Evolutionary conservation across 2,113 vertebrate species (phyloP).

Genomic region (Eulemur rufifrons): DNA sequence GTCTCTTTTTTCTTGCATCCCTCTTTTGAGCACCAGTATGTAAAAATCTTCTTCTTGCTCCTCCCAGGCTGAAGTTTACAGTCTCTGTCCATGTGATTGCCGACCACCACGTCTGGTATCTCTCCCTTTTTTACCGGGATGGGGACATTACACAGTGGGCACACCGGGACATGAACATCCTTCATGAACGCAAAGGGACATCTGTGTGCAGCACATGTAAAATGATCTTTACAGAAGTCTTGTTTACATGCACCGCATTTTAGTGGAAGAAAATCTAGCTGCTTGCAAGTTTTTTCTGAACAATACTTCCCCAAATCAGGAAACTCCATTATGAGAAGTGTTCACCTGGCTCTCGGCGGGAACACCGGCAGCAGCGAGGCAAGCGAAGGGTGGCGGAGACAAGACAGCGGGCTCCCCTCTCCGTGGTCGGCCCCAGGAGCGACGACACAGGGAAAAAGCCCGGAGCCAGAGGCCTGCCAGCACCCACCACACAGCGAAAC

Average conservation of each 20-base stretch:
- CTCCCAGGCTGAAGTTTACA: slow-evolving; percentile 89
- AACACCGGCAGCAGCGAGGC: neutral
- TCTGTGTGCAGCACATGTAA: slow-evolving; percentile 89
- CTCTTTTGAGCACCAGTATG: slow-evolving; percentile 89
- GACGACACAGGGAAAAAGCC: too few species aligned
- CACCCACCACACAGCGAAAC: neutral
- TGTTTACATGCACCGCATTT: slow-evolving; percentile 92
- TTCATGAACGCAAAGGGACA: slow-evolving; percentile 94
- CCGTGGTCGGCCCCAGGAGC: neutral
- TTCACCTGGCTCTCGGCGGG: neutral
- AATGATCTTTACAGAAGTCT: slow-evolving; percentile 96
- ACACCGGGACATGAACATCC: slow-evolving; percentile 95
- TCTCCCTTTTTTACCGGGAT: slow-evolving; percentile 91
- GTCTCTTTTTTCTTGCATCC: slow-evolving; percentile 96
- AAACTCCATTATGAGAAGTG: slow-evolving; percentile 87
- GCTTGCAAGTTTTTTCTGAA: slow-evolving; percentile 90
- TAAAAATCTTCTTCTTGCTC: slow-evolving; percentile 92
- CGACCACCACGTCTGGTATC: slow-evolving; percentile 91
- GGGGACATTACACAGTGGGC: slow-evolving; percentile 91
- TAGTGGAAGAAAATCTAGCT: slow-evolving; percentile 95
- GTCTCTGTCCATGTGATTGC: slow-evolving; percentile 92
- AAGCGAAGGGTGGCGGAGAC: neutral
- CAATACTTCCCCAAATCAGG: slow-evolving; percentile 93
- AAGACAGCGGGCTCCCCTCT: rapidly evolving
- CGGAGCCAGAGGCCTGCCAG: rapidly evolving